Base-by-base conservation (phyloP, 2,888 invertebrate species). In the Melanostoma scalare region DNA sequence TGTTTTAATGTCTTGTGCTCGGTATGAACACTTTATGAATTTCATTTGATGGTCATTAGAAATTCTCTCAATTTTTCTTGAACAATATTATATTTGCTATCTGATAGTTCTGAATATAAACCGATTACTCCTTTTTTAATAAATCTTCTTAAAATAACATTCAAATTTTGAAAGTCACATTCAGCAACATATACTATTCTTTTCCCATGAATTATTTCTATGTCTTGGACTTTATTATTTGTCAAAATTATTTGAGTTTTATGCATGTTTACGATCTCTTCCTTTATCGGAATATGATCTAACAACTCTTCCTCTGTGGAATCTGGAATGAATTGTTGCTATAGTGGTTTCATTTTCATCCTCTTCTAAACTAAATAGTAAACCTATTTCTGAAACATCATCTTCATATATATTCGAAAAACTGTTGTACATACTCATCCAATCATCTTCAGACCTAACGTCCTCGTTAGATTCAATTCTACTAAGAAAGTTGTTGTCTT, bases 1-100 rank as follows among this genome's bases (percentile, higher is more conserved):
- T 5, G 81, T 78, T 60, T 81, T 75, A 2, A 86, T 73, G 38
- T 86, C 86, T 46, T 77, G 71, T 33, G 87, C 86, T 40, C 85
- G 69, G 6, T 48, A 65, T 8, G 85, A 80, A 50, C 86, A 87
- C 42, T 86, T 87, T 9, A 69, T 58, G 50, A 86, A 87, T 40
- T 82, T 63, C 58, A 86, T 58, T 35, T 75, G 55, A 0, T 33
- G 79, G 6, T 86, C 74, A 20, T 86, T 86, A 0, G 84, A 85
- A 55, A 71, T 42, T 85, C 61, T 3, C 84, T 86, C 8, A 86
- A 35, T 53, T 84, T 86, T 75, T 84, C 36, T 36, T 86, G 85
- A 6, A 86, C 60, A 10, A 46, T 20, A 6, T 61, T 61, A 31
- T 61, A 61, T 4, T 61, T 46, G 36, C 20, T 46, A 35, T 61